Percentiles rank a stretch among this genome's conserved stretches.
Conservation (phyloP, 2,797 vertebrate genomes). For the Neosalanx taihuensis region DNA sequence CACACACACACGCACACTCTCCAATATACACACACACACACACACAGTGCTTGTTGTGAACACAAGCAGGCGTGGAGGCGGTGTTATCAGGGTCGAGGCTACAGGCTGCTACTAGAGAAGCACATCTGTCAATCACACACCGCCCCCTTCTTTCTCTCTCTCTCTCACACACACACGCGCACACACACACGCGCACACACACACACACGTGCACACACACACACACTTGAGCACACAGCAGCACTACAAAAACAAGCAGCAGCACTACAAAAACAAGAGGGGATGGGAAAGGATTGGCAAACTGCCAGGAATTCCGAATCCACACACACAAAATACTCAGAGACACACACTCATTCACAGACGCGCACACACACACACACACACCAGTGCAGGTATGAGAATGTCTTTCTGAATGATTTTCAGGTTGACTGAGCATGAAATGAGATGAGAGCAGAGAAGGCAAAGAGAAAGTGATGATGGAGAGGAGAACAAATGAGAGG, state of each 20-base stretch:
- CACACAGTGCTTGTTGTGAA: slow-evolving; percentile 1
- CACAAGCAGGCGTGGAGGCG: background rate
- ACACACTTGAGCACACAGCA: background rate
- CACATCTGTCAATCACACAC: slow-evolving; percentile 11
- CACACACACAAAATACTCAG: background rate
- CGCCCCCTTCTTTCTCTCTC: background rate
- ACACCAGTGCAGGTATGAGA: slow-evolving; percentile 8
- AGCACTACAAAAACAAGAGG: background rate
- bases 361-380: background rate
- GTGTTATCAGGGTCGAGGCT: background rate
- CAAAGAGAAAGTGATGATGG: background rate
- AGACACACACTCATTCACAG: too few species aligned
- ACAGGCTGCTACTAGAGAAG: background rate
- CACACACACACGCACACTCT: slow-evolving; percentile 8
- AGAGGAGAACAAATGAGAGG: background rate
- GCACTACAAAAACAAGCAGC: background rate
- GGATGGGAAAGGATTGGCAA: slow-evolving; percentile 3
- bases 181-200: background rate
- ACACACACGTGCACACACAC: slow-evolving; percentile 1
- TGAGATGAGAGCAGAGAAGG: slow-evolving; percentile 17
- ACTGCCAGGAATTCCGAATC: background rate
- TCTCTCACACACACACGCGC: background rate
- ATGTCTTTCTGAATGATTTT: slow-evolving; percentile 20
- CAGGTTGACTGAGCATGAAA: slow-evolving; percentile 35
- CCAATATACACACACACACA: slow-evolving; percentile 1